These are phyloP conservation scores for Drosophila ezoana DNA, from an alignment of 2,888 invertebrate genomes.

Conservation along the genomic window DNA sequence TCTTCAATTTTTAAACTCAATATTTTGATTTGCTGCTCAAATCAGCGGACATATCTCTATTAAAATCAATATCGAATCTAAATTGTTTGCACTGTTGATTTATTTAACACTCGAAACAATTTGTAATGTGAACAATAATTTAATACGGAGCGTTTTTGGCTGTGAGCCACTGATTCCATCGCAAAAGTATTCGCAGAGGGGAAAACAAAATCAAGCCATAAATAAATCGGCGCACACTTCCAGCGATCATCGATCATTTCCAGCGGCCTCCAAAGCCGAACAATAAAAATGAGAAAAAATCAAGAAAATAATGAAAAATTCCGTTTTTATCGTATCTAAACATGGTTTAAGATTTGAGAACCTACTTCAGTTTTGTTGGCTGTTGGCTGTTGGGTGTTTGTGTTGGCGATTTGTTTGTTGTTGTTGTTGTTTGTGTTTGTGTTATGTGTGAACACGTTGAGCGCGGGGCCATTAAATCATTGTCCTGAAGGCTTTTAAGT, in stretches of 20 bases:
- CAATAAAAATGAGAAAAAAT: conserved; percentile 28
- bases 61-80: conserved; percentile 44
- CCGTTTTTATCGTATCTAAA: conserved; percentile 78
- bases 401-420: conserved; percentile 29
- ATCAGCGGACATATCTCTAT: conserved; percentile 23
- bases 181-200: conserved; percentile 34
- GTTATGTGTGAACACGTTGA: conserved; percentile 64
- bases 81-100: conserved; percentile 61
- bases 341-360: conserved; percentile 76
- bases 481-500: conserved; percentile 85
- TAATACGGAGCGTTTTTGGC: conserved; percentile 36
- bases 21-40: conserved; percentile 10
- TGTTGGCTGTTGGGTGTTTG: conserved; percentile 42
- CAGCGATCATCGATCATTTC: conserved; percentile 80
- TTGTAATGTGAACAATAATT: conserved; percentile 54
- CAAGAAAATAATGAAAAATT: conserved; percentile 62
- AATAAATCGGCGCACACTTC: conserved; percentile 78
- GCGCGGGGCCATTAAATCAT: conserved; percentile 83
- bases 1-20: neutral
- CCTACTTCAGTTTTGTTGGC: conserved; percentile 64
- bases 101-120: conserved; percentile 40
- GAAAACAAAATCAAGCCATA: conserved; percentile 73
- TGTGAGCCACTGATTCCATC: conserved; percentile 67
- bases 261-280: conserved; percentile 35
- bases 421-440: conserved; percentile 32